phyloP scores from a whole-genome alignment of 1,140 invertebrate genomes.

The Polypedilum pembai region DNA sequence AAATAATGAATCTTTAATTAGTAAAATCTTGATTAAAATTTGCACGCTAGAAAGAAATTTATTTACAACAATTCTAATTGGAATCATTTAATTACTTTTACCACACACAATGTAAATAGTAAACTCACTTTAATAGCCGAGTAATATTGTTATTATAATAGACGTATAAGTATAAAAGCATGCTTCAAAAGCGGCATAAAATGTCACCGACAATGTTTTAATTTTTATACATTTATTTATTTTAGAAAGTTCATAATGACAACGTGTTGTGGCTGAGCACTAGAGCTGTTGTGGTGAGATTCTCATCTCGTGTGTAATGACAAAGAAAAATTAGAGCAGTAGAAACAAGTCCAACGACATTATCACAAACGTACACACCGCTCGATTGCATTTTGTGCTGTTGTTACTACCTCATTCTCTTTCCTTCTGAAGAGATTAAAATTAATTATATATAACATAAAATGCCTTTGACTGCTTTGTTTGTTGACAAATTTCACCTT shows the following conservation, averaged over 20 bases:
- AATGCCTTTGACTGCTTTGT: slow-evolving; percentile 7
- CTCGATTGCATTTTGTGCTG: background rate
- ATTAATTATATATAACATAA: background rate
- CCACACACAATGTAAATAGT: too few relatives aligned
- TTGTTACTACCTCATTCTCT: background rate
- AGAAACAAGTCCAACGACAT: slow-evolving; percentile 4
- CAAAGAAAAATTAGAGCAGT: slow-evolving; percentile 12
- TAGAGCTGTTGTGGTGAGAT: background rate
- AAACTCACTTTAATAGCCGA: too few relatives aligned
- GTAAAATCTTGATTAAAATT: too few relatives aligned
- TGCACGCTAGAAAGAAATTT: too few relatives aligned
- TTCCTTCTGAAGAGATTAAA: slow-evolving; percentile 6
- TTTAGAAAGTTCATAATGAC: slow-evolving; percentile 18
- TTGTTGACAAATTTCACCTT: slow-evolving; percentile 3
- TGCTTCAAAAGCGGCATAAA: too few relatives aligned
- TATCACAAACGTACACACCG: background rate
- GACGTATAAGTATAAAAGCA: too few relatives aligned
- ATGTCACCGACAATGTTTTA: too few relatives aligned
- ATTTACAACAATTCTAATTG: too few relatives aligned
- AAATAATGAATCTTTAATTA: too few relatives aligned
- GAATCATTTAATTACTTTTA: too few relatives aligned
- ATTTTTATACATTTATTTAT: background rate
- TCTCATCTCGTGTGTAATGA: background rate
- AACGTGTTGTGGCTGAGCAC: background rate
- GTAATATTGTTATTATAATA: too few relatives aligned